These are phyloP conservation scores for Andricus curvator DNA, from an alignment of 2,888 invertebrate species.

Conservation along the genomic window DNA sequence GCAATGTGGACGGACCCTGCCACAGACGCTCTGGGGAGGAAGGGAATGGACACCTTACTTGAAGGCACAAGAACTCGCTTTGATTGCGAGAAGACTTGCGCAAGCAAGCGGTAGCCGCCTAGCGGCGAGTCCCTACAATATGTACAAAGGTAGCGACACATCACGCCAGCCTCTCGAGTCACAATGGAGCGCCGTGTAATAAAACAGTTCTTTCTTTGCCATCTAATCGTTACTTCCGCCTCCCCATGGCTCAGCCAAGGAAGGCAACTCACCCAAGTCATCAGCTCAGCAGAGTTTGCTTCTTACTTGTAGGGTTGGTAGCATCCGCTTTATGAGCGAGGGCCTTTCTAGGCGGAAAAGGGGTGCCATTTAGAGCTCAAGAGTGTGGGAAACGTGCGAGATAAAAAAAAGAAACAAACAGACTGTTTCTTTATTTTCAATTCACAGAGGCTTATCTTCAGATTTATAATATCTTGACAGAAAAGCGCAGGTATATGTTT, in stretches of 20 bases:
- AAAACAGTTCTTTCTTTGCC: constrained; percentile 75
- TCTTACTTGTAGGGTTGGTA: constrained; percentile 13
- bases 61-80: no score
- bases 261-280: constrained; percentile 41
- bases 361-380: constrained; percentile 4
- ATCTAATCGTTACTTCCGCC: constrained; percentile 76
- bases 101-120: no score
- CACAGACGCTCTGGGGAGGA: no score
- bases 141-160: constrained; percentile 83
- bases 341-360: constrained; percentile 13
- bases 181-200: constrained; percentile 72
- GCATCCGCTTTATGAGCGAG: constrained; percentile 20
- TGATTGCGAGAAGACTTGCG: no score
- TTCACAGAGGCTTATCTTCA: constrained; percentile 23
- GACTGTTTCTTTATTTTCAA: constrained; percentile 16
- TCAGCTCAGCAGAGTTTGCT: constrained; percentile 22
- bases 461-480: constrained; percentile 24
- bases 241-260: constrained; percentile 53
- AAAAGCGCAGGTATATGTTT: not conserved
- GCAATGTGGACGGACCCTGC: no score
- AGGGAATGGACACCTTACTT: no score
- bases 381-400: constrained; percentile 21
- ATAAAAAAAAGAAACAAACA: constrained; percentile 26
- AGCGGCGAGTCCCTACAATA: no score
- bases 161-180: constrained; percentile 68